A percentile compares a stretch with the other conserved stretches of the same genome.
Evolutionary conservation across 2,888 invertebrate species (phyloP).

Genomic region (Orthosia gothica): DNA sequence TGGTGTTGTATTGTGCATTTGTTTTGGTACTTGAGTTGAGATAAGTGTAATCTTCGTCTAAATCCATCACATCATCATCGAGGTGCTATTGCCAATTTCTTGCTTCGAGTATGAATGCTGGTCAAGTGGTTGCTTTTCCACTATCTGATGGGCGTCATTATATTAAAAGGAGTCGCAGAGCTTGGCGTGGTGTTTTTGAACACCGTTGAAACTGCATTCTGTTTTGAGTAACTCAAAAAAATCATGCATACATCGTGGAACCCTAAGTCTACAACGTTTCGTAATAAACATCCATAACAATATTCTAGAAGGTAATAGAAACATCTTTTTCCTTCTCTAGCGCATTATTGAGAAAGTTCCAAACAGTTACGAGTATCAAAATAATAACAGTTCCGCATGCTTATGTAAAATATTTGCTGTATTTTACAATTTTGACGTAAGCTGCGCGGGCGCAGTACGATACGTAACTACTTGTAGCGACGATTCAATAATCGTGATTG

Average conservation of each 20-base stretch:
- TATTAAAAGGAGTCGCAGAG: neutral
- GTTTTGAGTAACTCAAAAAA: neutral
- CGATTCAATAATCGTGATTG: conserved; percentile 58
- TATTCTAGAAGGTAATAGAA: conserved; percentile 49
- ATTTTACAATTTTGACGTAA: conserved; percentile 68
- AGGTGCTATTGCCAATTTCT: conserved; percentile 12
- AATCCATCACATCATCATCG: conserved; percentile 14
- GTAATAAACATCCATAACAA: conserved; percentile 26
- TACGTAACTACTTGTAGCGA: conserved; percentile 64
- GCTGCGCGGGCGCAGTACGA: conserved; percentile 57
- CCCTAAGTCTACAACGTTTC: conserved; percentile 18
- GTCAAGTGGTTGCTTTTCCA: neutral
- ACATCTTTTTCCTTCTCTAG: conserved; percentile 45
- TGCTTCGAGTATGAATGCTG: neutral
- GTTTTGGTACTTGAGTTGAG: neutral
- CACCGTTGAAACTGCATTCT: neutral
- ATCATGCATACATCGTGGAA: conserved; percentile 23
- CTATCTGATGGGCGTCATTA: conserved; percentile 1
- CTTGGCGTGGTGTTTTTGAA: neutral
- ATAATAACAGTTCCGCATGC: conserved; percentile 65
- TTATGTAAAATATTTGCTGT: conserved; percentile 67
- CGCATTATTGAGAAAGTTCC: conserved; percentile 50
- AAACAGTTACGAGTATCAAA: conserved; percentile 60
- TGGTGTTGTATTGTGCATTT: neutral
- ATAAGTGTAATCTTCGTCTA: neutral